Percentiles rank a stretch among this genome's conserved stretches.
phyloP scores from a whole-genome alignment of 2,888 invertebrate species.

The Apotomis turbidana region DNA sequence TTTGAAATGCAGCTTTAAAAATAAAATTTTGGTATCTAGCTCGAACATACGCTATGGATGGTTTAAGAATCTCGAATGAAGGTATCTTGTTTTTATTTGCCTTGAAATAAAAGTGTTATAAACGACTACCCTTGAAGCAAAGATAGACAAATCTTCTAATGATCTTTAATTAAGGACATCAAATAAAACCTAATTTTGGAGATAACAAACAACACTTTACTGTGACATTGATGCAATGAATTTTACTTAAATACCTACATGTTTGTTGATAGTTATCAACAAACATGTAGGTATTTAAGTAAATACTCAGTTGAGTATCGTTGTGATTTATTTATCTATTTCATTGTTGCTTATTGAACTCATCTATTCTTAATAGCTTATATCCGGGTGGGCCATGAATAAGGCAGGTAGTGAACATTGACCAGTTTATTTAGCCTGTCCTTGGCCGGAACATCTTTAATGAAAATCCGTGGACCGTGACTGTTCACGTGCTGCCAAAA shows the following conservation, averaged over 20 bases:
- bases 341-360: constrained; percentile 8
- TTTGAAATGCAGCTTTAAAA: constrained; percentile 47
- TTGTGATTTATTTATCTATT: not conserved
- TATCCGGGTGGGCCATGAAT: constrained; percentile 51
- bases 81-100: not conserved
- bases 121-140: constrained; percentile 22
- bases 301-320: too few relatives aligned
- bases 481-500: constrained; percentile 60
- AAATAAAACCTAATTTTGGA: constrained; percentile 35
- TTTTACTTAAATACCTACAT: too few relatives aligned
- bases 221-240: constrained; percentile 6
- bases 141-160: constrained; percentile 26
- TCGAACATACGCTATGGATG: not conserved
- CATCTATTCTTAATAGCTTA: constrained; percentile 38
- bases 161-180: constrained; percentile 16
- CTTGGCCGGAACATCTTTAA: constrained; percentile 67
- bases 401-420: constrained; percentile 51
- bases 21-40: constrained; percentile 5
- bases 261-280: not conserved
- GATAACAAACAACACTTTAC: constrained; percentile 27
- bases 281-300: too few relatives aligned
- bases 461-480: constrained; percentile 65
- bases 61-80: constrained; percentile 1
- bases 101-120: constrained; percentile 26
- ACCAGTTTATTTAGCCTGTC: constrained; percentile 59